Conservation (phyloP, 1,140 invertebrate species). For the Drosophila takahashii region DNA sequence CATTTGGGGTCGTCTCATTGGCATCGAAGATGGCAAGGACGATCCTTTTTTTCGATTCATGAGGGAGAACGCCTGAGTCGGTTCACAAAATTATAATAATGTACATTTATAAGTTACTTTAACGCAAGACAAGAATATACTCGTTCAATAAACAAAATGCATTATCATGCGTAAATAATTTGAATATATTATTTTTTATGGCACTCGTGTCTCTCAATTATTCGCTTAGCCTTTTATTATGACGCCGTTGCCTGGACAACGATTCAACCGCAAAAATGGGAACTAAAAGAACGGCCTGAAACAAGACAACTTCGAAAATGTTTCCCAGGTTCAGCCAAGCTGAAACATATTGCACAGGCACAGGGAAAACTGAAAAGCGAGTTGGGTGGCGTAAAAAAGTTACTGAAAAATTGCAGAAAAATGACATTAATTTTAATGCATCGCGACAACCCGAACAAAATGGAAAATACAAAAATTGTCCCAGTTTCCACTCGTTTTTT, state of each 20-base stretch:
- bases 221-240: conserved; percentile 46
- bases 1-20: conserved; percentile 18
- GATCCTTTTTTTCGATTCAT: conserved; percentile 22
- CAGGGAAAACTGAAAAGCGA: conserved; percentile 1
- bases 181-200: conserved; percentile 10
- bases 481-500: conserved; percentile 30
- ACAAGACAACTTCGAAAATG: conserved; percentile 13
- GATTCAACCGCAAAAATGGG: conserved; percentile 53
- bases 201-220: conserved; percentile 45
- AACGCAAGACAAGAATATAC: not conserved
- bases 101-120: not conserved
- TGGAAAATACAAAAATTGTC: conserved; percentile 1
- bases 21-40: conserved; percentile 22
- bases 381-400: conserved; percentile 12
- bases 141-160: conserved; percentile 15
- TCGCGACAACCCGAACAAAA: conserved; percentile 12
- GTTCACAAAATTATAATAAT: conserved; percentile 21
- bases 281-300: conserved; percentile 1
- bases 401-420: conserved; percentile 44
- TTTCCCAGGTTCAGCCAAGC: conserved; percentile 22
- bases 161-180: not conserved
- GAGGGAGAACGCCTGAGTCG: conserved; percentile 3
- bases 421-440: conserved; percentile 56
- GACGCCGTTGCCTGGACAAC: conserved; percentile 24
- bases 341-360: conserved; percentile 38